Evolutionary conservation across 2,797 vertebrate species (phyloP).

Genomic region (Gallinago nigripennis): DNA sequence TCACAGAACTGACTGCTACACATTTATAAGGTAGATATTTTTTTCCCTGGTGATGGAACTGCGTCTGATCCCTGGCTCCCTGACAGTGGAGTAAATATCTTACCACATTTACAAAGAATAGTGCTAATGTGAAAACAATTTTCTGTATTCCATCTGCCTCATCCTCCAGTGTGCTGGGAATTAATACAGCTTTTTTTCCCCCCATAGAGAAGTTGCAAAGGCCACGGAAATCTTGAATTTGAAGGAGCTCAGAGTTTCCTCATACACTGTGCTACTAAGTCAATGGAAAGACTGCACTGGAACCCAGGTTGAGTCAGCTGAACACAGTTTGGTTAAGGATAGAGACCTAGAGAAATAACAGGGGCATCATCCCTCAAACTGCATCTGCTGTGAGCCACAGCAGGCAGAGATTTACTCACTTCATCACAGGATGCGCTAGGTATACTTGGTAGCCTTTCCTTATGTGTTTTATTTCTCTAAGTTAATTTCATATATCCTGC

Average conservation of each 20-base stretch:
- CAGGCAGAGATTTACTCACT: neutral
- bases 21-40: neutral
- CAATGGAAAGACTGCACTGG: neutral
- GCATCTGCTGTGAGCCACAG: neutral
- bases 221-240: slow-evolving; percentile 48
- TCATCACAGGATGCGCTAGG: neutral
- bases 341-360: neutral
- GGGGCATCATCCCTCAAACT: neutral
- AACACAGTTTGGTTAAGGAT: neutral
- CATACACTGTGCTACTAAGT: neutral
- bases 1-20: neutral
- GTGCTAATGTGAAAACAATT: neutral
- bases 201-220: neutral
- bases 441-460: neutral
- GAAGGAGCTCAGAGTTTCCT: slow-evolving; percentile 61
- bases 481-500: neutral
- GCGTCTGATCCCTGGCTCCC: neutral
- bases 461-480: neutral
- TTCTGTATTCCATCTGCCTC: slow-evolving; percentile 21
- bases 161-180: neutral
- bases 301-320: neutral
- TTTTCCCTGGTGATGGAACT: neutral
- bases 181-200: slow-evolving; percentile 51
- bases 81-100: neutral
- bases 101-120: neutral